phyloP scores from a whole-genome alignment of 2,113 vertebrate genomes.

The Nyctibius bracteatus region DNA sequence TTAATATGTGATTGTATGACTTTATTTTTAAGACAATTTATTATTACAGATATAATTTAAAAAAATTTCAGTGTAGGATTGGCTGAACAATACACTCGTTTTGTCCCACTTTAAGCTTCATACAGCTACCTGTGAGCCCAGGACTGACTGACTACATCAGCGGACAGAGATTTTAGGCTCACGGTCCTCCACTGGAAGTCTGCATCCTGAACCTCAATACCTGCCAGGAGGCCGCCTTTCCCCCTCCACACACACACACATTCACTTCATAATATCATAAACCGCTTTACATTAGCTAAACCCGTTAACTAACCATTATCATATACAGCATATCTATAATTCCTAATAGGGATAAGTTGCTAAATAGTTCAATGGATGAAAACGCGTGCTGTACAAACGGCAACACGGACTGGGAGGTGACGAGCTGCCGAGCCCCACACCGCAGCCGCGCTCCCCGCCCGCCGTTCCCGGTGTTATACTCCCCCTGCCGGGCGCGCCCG shows the following conservation, averaged over 20 bases:
- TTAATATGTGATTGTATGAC: neutral
- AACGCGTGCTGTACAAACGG: neutral
- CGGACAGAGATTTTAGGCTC: neutral
- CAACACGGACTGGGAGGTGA: neutral
- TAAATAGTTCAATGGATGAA: neutral
- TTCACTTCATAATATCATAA: neutral
- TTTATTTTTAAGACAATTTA: neutral
- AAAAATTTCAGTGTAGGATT: neutral
- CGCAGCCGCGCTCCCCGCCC: neutral
- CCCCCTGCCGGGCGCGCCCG: slow-evolving; percentile 65
- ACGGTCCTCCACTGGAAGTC: neutral
- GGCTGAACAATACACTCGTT: neutral
- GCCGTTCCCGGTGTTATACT: slow-evolving; percentile 67
- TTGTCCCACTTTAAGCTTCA: neutral
- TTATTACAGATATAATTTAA: neutral
- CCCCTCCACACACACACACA: too few relatives aligned
- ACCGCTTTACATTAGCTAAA: neutral
- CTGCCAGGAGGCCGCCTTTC: fast-evolving
- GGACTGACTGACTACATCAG: neutral
- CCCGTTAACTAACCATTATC: neutral
- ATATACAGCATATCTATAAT: fast-evolving
- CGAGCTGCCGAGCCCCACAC: too few relatives aligned
- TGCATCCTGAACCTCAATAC: fast-evolving
- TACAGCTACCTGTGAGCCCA: neutral
- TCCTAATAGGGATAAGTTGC: neutral